Percentiles rank a stretch among this genome's conserved stretches.
Conservation (phyloP, 2,888 invertebrate genomes). For the Eueremaeus valkanovi region DNA sequence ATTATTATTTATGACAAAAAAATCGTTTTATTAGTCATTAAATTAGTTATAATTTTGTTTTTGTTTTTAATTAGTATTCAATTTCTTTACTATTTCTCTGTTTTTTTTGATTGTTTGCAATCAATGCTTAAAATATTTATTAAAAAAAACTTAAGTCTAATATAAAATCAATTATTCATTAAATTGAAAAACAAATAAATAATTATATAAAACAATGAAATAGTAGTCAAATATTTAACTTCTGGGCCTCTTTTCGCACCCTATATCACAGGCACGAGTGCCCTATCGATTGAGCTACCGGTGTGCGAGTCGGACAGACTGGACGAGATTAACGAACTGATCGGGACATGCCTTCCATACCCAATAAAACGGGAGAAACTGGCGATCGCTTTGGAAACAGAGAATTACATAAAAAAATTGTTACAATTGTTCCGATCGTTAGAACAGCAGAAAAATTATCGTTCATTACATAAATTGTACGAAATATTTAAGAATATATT, state of each 20-base stretch:
- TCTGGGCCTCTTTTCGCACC: too few relatives aligned
- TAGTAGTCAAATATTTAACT: too few relatives aligned
- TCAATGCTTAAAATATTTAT: too few relatives aligned
- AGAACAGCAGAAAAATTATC: conserved; percentile 88
- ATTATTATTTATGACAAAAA: too few relatives aligned
- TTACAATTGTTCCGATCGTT: conserved; percentile 76
- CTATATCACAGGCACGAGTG: conserved; percentile 54
- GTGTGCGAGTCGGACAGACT: conserved; percentile 88
- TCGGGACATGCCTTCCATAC: conserved; percentile 79
- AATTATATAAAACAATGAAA: too few relatives aligned
- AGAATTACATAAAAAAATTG: conserved; percentile 91
- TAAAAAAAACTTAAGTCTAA: too few relatives aligned
- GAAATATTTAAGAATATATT: conserved; percentile 99
- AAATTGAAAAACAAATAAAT: too few relatives aligned
- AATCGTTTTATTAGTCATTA: too few relatives aligned
- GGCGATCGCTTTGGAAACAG: conserved; percentile 84
- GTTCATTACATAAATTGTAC: conserved; percentile 87
- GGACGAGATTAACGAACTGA: conserved; percentile 85
- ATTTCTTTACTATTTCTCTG: not conserved
- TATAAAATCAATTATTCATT: too few relatives aligned
- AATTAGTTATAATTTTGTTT: too few relatives aligned
- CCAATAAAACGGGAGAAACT: conserved; percentile 90
- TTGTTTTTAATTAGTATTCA: not conserved
- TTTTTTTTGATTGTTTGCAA: too few relatives aligned
- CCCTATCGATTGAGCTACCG: conserved; percentile 89